Percentiles rank a stretch among this genome's conserved stretches.
Conservation (phyloP, 1,140 invertebrate species). For the Cylas formicarius region DNA sequence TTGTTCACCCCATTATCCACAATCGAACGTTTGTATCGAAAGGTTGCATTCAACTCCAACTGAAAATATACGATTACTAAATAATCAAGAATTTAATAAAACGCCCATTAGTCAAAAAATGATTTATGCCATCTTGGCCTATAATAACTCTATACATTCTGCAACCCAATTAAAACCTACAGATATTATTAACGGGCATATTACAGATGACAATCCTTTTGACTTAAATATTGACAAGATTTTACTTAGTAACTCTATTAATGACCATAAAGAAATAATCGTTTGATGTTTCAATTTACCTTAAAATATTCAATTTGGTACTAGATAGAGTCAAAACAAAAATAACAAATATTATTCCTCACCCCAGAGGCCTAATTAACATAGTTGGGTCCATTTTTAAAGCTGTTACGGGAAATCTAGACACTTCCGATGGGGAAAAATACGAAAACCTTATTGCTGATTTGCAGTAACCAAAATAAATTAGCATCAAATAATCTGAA, state of each 20-base stretch:
- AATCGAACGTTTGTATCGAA: no score
- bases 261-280: conserved; percentile 8
- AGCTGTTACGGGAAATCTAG: no score
- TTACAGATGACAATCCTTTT: conserved; percentile 3
- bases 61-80: conserved; percentile 11
- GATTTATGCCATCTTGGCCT: conserved; percentile 17
- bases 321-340: no score
- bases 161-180: conserved; percentile 9
- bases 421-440: no score
- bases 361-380: no score
- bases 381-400: no score
- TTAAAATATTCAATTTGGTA: no score
- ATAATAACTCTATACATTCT: conserved; percentile 13
- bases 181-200: conserved; percentile 7
- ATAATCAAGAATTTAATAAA: conserved; percentile 4
- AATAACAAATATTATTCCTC: no score
- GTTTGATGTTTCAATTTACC: no score
- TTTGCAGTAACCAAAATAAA: conserved; percentile 9
- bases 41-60: no score
- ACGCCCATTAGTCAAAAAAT: conserved; percentile 4
- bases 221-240: conserved; percentile 7
- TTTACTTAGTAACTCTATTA: conserved; percentile 9
- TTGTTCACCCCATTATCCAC: no score
- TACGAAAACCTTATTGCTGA: no score
- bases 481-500: conserved; percentile 6